phyloP scores from a whole-genome alignment of 2,797 vertebrate species.

The Masticophis lateralis region DNA sequence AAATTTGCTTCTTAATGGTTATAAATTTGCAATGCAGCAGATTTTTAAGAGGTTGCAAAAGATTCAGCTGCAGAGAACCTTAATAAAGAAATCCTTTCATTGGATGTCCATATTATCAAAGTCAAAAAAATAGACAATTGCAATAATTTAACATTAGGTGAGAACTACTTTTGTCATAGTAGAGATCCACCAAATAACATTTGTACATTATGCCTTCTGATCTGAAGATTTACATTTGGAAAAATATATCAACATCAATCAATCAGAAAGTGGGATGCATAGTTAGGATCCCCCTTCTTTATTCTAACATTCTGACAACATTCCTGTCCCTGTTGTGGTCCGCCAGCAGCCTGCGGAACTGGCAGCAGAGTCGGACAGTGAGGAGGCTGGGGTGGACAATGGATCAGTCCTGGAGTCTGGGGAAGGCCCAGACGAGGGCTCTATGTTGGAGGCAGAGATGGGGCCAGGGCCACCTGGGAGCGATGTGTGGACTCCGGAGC shows the following conservation, averaged over 20 bases:
- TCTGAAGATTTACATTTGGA: not conserved
- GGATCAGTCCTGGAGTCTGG: no score
- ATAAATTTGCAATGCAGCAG: slow-evolving; percentile 6
- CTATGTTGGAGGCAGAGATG: no score
- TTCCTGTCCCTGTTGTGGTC: not conserved
- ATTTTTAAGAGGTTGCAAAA: slow-evolving; percentile 36
- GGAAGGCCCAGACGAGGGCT: no score
- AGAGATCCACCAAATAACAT: not conserved
- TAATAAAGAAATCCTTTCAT: slow-evolving; percentile 21
- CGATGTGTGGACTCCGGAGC: no score
- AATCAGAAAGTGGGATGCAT: not conserved
- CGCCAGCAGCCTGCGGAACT: no score
- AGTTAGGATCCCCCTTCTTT: not conserved
- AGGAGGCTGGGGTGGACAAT: no score
- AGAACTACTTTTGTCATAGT: not conserved
- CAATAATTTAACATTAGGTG: slow-evolving; percentile 33
- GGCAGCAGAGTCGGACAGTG: no score
- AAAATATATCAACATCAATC: not conserved
- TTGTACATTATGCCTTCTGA: not conserved
- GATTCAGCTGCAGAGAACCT: slow-evolving; percentile 4
- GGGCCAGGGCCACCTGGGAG: no score
- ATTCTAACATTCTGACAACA: not conserved
- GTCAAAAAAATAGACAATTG: slow-evolving; percentile 41
- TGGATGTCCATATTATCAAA: slow-evolving; percentile 37
- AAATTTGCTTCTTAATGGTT: slow-evolving; percentile 21